Evolutionary conservation across 2,797 vertebrate species (phyloP).

Genomic region (Pachyuromys duprasi): DNA sequence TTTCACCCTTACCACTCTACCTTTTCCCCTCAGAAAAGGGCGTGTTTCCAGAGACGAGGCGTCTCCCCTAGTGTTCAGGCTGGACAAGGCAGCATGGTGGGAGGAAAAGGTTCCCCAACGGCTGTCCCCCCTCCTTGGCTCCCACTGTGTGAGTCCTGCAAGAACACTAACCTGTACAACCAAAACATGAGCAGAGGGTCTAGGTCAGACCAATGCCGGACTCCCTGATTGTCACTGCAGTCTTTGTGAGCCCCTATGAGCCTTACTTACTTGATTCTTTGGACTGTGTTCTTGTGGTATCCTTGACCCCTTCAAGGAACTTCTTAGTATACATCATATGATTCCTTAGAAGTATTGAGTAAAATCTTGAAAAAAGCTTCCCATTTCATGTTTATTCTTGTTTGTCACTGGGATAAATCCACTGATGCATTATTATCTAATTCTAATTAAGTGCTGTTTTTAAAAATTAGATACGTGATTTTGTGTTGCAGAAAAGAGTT

Average conservation of each 20-base stretch:
- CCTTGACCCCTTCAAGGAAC: background rate
- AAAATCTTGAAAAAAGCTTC: background rate
- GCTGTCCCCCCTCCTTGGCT: too few relatives aligned
- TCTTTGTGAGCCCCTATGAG: background rate
- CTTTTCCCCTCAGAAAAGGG: background rate
- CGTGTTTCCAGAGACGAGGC: background rate
- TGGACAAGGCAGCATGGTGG: background rate
- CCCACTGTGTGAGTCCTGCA: background rate
- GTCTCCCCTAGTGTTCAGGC: background rate
- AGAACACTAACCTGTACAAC: background rate
- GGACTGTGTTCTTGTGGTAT: background rate
- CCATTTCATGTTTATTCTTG: conserved; percentile 21
- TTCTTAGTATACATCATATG: conserved; percentile 26
- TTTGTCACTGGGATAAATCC: conserved; percentile 27
- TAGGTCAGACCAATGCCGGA: background rate
- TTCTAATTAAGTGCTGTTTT: conserved; percentile 42
- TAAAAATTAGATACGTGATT: background rate
- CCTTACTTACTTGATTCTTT: background rate
- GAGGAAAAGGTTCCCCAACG: background rate
- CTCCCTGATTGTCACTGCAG: background rate
- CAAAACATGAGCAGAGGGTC: background rate
- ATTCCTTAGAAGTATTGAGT: conserved; percentile 22
- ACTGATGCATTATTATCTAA: background rate
- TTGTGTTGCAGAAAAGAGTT: background rate
- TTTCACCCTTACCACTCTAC: background rate